A percentile compares a stretch with the other conserved stretches of the same genome.
These are phyloP conservation scores for Doris montereyensis DNA, from an alignment of 2,888 invertebrate genomes.

Conservation along the genomic window DNA sequence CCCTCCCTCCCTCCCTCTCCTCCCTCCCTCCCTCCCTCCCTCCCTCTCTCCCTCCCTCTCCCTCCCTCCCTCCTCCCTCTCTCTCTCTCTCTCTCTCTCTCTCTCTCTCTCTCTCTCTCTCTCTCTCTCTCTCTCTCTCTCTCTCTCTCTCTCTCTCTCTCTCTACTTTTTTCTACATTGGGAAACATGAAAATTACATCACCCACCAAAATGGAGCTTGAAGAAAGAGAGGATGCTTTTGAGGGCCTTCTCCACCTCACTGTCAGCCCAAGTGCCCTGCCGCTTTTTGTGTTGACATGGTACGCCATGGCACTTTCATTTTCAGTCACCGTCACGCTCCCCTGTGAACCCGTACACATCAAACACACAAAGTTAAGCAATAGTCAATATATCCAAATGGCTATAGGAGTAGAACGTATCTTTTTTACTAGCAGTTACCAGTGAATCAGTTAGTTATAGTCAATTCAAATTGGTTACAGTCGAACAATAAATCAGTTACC, in stretches of 20 bases:
- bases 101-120: not conserved
- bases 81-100: not conserved
- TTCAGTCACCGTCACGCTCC: slow-evolving; percentile 34
- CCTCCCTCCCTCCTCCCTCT: not conserved
- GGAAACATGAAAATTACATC: not conserved
- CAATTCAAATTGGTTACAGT: too few relatives aligned
- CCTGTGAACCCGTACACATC: too few relatives aligned
- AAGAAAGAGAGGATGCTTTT: slow-evolving; percentile 74
- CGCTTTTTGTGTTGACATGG: slow-evolving; percentile 68
- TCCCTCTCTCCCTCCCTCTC: not conserved
- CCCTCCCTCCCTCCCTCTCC: not conserved
- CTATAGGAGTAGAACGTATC: too few relatives aligned
- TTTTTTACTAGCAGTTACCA: too few relatives aligned
- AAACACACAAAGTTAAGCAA: too few relatives aligned
- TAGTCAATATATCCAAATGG: too few relatives aligned
- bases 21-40: not conserved
- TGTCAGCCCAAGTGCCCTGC: slow-evolving; percentile 79
- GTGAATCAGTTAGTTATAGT: too few relatives aligned
- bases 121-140: not conserved
- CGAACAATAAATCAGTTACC: too few relatives aligned
- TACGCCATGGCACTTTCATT: slow-evolving; percentile 45
- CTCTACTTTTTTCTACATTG: not conserved
- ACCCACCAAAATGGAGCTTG: slow-evolving; percentile 53
- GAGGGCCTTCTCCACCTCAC: slow-evolving; percentile 77
- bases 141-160: not conserved